phyloP scores from a whole-genome alignment of 1,140 invertebrate species.

The Paracyclopina nana region DNA sequence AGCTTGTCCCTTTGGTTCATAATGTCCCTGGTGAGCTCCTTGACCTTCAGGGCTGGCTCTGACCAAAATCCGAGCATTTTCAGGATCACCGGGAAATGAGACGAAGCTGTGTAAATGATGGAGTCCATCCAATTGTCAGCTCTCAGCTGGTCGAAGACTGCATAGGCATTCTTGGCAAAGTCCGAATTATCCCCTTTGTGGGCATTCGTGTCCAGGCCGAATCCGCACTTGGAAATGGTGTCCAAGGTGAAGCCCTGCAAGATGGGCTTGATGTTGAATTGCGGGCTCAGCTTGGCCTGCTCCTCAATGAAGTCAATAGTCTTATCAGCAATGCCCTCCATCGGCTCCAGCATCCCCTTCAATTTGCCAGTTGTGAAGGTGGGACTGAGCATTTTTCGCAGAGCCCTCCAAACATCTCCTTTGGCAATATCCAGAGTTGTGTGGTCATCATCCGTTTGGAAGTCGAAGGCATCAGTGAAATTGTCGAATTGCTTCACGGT shows the following conservation, averaged over 20 bases:
- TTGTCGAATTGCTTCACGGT: background rate
- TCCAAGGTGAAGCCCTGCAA: slow-evolving; percentile 13
- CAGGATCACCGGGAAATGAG: background rate
- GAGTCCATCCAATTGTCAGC: background rate
- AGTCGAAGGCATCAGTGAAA: background rate
- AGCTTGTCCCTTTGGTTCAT: background rate
- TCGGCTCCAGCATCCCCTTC: slow-evolving; percentile 13
- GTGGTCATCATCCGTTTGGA: background rate
- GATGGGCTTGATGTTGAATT: background rate
- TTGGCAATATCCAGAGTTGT: slow-evolving; percentile 3
- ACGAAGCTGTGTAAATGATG: background rate
- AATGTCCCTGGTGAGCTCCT: background rate
- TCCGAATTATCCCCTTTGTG: background rate
- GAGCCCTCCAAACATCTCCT: background rate
- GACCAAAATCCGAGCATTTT: background rate
- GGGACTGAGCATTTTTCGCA: slow-evolving; percentile 5
- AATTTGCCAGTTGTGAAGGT: slow-evolving; percentile 16
- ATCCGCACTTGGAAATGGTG: background rate
- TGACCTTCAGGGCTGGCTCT: background rate
- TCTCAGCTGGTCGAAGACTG: background rate
- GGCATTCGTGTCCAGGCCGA: slow-evolving; percentile 3
- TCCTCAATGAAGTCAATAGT: slow-evolving; percentile 1
- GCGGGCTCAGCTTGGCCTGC: background rate
- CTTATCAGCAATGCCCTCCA: background rate
- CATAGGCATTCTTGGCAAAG: background rate